These are phyloP conservation scores for Monopis laevigella DNA, from an alignment of 2,888 invertebrate species.

Conservation along the genomic window DNA sequence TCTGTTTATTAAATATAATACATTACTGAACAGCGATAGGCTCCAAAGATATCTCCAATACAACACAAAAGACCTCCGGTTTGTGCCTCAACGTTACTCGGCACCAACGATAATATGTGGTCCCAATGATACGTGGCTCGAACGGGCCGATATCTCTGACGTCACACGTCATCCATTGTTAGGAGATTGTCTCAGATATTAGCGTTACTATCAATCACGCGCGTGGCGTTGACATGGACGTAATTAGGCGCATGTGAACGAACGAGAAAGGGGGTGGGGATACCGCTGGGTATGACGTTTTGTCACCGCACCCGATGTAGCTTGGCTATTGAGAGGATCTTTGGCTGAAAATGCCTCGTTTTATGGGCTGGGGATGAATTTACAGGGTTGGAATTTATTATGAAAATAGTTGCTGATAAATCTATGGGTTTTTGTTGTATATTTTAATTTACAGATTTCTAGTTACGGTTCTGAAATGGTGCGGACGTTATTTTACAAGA, in stretches of 20 bases:
- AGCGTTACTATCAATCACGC: conserved; percentile 61
- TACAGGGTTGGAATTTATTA: too few species aligned
- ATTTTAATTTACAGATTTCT: too few species aligned
- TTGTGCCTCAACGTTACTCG: neutral
- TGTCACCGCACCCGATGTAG: conserved; percentile 6
- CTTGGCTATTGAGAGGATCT: conserved; percentile 8
- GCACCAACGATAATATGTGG: neutral
- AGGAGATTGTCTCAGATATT: conserved; percentile 51
- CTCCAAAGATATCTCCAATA: too few species aligned
- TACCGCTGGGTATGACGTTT: conserved; percentile 9
- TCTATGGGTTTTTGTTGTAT: too few species aligned
- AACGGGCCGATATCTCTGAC: conserved; percentile 18
- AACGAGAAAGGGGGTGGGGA: conserved; percentile 10
- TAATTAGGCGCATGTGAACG: conserved; percentile 41
- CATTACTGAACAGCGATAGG: too few species aligned
- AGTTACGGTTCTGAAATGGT: too few species aligned
- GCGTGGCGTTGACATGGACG: conserved; percentile 52
- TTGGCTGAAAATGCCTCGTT: neutral
- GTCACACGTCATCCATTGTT: conserved; percentile 45
- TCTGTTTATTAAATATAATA: too few species aligned
- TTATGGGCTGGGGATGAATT: too few species aligned
- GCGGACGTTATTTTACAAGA: too few species aligned
- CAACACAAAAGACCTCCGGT: neutral
- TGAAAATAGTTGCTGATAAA: too few species aligned
- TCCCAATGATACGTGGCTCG: too few species aligned